Percentiles rank a stretch among this genome's conserved stretches.
These are phyloP conservation scores for Aldabrachelys gigantea DNA, from an alignment of 2,113 vertebrate species.

Conservation along the genomic window DNA sequence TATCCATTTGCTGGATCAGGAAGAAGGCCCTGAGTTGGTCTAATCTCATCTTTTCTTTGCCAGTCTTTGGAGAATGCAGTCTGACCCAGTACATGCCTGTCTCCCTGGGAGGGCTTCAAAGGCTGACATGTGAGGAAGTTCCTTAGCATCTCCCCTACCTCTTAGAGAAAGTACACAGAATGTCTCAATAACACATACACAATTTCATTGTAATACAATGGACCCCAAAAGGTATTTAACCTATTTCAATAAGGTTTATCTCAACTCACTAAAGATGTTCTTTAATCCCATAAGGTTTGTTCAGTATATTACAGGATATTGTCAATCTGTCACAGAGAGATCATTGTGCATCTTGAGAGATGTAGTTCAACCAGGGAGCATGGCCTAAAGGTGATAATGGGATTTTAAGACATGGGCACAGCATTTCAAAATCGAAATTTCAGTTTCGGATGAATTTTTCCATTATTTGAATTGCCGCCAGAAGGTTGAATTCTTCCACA, in stretches of 20 bases:
- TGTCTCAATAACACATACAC: background rate
- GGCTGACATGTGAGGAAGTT: background rate
- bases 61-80: background rate
- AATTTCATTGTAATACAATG: background rate
- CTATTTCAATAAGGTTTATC: background rate
- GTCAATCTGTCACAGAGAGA: background rate
- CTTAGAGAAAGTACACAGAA: background rate
- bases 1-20: background rate
- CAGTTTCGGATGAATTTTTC: background rate
- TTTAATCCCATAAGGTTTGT: background rate
- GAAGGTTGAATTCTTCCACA: background rate
- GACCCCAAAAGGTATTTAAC: background rate
- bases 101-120: background rate
- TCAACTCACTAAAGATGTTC: background rate
- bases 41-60: background rate
- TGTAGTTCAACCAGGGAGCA: background rate
- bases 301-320: background rate
- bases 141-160: background rate
- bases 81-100: background rate
- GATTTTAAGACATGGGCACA: background rate
- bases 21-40: background rate
- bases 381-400: background rate
- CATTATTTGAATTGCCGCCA: background rate
- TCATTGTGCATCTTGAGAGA: background rate
- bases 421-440: background rate